A percentile compares a stretch with the other conserved stretches of the same genome.
Conservation (phyloP, 2,797 vertebrate genomes). For the Typhlichthys eigenmanni region DNA sequence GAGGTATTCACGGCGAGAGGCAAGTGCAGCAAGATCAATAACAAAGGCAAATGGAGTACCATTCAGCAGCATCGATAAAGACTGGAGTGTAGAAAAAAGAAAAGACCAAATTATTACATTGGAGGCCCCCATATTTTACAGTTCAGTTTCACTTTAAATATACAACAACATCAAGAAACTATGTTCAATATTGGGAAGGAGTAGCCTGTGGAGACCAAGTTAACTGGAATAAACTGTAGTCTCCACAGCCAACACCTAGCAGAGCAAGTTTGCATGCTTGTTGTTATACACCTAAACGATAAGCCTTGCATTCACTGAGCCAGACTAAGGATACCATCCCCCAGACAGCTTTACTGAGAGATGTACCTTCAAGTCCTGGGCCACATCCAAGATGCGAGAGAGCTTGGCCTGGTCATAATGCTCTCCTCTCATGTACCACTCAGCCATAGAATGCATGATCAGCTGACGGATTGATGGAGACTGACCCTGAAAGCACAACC, state of each 20-base stretch:
- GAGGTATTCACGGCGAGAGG: conserved; percentile 99
- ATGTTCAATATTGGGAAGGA: too few species aligned
- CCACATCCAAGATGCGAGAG: conserved; percentile 98
- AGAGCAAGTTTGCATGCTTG: too few species aligned
- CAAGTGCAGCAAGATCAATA: conserved; percentile 99
- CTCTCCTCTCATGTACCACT: conserved; percentile 99
- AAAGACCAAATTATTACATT: conserved; percentile 3
- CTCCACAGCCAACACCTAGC: too few species aligned
- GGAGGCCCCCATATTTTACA: not conserved
- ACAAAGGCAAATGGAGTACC: conserved; percentile 99
- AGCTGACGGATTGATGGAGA: conserved; percentile 99
- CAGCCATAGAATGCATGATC: conserved; percentile 99
- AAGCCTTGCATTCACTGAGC: too few species aligned
- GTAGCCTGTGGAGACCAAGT: too few species aligned
- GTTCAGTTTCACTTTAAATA: not conserved
- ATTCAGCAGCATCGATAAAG: conserved; percentile 99
- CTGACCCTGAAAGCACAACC: conserved; percentile 81
- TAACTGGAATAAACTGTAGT: too few species aligned
- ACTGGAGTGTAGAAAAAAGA: conserved; percentile 74
- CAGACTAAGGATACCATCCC: not conserved
- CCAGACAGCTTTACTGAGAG: conserved; percentile 49
- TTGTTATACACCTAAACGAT: too few species aligned
- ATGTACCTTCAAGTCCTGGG: conserved; percentile 94
- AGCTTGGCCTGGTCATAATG: conserved; percentile 98
- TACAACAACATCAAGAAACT: too few species aligned